Conservation (phyloP, 2,888 invertebrate species). For the Standfussiana lucernea region DNA sequence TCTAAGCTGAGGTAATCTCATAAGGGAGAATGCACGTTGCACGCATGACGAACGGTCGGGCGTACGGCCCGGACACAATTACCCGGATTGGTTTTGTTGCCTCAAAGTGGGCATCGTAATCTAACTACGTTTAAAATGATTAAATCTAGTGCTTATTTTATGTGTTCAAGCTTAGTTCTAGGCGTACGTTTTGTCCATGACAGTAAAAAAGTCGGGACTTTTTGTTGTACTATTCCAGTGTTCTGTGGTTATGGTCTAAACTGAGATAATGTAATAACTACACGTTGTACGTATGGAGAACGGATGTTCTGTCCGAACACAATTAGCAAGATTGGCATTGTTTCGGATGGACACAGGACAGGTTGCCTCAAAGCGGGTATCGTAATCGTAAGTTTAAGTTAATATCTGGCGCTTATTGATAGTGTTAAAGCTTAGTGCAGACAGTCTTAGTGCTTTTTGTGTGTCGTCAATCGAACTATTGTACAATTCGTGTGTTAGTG, state of each 20-base stretch:
- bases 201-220: neutral
- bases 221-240: neutral
- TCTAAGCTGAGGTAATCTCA: conserved; percentile 51
- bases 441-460: no score
- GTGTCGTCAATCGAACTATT: neutral
- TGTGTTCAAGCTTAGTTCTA: neutral
- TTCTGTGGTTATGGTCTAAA: conserved; percentile 48
- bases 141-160: conserved; percentile 8
- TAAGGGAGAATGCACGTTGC: conserved; percentile 35
- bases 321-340: conserved; percentile 28
- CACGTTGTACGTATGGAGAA: neutral
- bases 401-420: conserved; percentile 1
- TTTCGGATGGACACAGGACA: conserved; percentile 3
- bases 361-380: conserved; percentile 10
- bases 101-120: conserved; percentile 7
- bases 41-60: neutral
- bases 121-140: conserved; percentile 37
- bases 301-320: neutral
- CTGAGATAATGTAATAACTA: conserved; percentile 41
- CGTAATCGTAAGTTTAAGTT: conserved; percentile 28
- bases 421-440: neutral
- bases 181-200: neutral
- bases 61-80: conserved; percentile 9
- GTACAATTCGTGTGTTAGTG: neutral
- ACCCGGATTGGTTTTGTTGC: conserved; percentile 27